These are phyloP conservation scores for Zoanthus gigantus DNA, from an alignment of 92 coral and sea anemone genomes.

Conservation along the genomic window DNA sequence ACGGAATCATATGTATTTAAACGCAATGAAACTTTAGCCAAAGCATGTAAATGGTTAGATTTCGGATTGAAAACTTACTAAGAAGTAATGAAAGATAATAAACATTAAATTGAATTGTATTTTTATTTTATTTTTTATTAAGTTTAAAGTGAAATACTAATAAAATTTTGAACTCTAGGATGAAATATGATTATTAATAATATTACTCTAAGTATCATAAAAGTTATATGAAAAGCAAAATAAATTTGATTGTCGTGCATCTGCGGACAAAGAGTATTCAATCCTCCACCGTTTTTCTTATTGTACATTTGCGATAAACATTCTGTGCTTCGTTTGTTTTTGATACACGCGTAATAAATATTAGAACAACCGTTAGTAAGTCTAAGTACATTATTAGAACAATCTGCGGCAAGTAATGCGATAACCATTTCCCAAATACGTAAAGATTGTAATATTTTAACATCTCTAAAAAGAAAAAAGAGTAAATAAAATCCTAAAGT, in stretches of 20 bases:
- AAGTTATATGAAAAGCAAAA: not conserved
- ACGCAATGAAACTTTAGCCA: not conserved
- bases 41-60: not conserved
- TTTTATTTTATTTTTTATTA: too few species aligned
- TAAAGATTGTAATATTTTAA: not conserved
- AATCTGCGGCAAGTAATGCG: not conserved
- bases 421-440: not conserved
- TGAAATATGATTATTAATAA: not conserved
- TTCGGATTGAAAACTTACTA: not conserved
- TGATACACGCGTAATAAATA: not conserved
- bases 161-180: not conserved
- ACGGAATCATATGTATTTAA: not conserved
- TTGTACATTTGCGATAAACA: not conserved
- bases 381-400: not conserved
- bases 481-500: not conserved
- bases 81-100: not conserved
- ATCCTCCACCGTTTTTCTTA: not conserved
- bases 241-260: not conserved
- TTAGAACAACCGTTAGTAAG: not conserved
- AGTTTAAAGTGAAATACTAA: not conserved
- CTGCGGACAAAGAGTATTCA: not conserved
- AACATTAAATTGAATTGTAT: not conserved
- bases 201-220: not conserved
- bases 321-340: not conserved
- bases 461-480: not conserved